Conservation (phyloP, 1,140 invertebrate species). For the Dufourea novaeangliae region DNA sequence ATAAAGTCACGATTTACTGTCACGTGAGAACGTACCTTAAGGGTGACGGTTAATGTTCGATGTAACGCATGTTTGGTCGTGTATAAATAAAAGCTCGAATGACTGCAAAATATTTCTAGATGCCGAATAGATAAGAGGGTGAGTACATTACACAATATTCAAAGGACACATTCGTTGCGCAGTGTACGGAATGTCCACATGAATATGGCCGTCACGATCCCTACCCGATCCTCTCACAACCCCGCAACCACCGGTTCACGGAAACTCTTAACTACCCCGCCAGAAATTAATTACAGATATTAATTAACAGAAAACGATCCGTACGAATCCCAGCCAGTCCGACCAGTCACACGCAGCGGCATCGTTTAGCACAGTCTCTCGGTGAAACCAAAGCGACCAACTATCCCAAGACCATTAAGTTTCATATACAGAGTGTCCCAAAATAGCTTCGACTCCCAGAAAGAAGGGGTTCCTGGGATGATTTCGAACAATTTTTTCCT, state of each 20-base stretch:
- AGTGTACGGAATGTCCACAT: not conserved
- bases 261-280: not conserved
- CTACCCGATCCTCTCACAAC: not conserved
- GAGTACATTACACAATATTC: conserved; percentile 8
- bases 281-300: not conserved
- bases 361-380: not conserved
- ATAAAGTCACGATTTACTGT: too few relatives aligned
- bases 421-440: too few relatives aligned
- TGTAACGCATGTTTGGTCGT: too few relatives aligned
- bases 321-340: not conserved
- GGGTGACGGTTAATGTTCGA: too few relatives aligned
- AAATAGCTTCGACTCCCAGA: too few relatives aligned
- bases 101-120: too few relatives aligned
- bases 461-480: too few relatives aligned
- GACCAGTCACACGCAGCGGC: not conserved
- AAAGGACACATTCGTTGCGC: conserved; percentile 8
- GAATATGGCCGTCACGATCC: not conserved
- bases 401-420: too few relatives aligned
- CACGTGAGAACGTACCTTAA: too few relatives aligned
- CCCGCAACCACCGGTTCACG: not conserved
- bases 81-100: too few relatives aligned
- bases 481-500: too few relatives aligned
- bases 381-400: not conserved
- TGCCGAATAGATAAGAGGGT: too few relatives aligned
- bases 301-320: not conserved